Conservation (phyloP, 2,797 vertebrate species). For the Tangara arthus region DNA sequence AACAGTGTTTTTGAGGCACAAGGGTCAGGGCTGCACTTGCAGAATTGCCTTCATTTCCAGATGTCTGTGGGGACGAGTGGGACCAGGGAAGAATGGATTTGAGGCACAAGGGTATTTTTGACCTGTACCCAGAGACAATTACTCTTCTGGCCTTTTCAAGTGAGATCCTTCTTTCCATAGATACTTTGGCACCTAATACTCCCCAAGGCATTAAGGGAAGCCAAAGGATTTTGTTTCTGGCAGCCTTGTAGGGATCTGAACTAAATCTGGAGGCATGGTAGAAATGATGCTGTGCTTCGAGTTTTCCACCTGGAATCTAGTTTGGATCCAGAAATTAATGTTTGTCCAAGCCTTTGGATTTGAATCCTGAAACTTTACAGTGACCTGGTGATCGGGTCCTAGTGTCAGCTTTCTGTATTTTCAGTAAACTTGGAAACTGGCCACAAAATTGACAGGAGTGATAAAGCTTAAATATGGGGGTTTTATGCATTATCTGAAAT, state of each 20-base stretch:
- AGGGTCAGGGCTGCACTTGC: not conserved
- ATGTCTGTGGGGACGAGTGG: rapidly evolving
- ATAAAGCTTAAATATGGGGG: not conserved
- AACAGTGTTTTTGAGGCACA: not conserved
- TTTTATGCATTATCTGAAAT: not conserved
- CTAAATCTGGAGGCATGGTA: not conserved
- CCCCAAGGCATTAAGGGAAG: not conserved
- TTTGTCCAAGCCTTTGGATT: not conserved
- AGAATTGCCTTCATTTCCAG: not conserved
- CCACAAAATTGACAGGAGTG: not conserved
- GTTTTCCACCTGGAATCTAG: not conserved
- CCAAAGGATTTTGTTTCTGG: not conserved
- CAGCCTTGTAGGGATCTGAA: not conserved
- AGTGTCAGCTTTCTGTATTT: not conserved
- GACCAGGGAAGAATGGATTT: not conserved
- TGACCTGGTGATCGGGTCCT: not conserved
- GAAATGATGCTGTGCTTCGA: not conserved
- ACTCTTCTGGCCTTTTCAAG: not conserved
- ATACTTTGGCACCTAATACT: not conserved
- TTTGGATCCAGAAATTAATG: not conserved
- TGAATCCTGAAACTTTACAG: not conserved
- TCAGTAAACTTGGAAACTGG: not conserved
- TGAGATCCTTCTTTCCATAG: not conserved
- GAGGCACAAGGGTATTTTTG: not conserved
- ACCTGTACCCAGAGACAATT: not conserved